Base-by-base conservation (phyloP, 2,113 vertebrate genomes). In the Conger conger region DNA sequence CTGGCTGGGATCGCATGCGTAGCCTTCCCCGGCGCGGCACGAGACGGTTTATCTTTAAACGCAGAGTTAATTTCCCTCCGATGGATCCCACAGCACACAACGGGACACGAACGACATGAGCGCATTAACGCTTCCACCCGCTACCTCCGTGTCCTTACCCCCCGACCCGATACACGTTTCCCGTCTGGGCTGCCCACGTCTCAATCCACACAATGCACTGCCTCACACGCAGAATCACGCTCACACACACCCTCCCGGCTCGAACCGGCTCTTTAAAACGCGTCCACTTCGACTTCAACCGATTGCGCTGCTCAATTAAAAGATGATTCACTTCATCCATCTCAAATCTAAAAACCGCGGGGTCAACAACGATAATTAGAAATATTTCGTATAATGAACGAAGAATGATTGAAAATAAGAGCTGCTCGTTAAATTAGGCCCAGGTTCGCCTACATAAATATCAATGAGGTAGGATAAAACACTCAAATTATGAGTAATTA, bases 51-150 rank as follows among this genome's bases (percentile, higher is more conserved):
- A 27, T 76, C 63, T 83, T 83, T 83, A 81, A 86, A 89, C 79
- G 86, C 78, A 81, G 78, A 83, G 63, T 40, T 85, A 85, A 81
- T 78, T 83, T 63, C 80, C 84, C 53, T 40, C 40, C 27, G 76
- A 37, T 79, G 73, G 35, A 42, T 40, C 53, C 38, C 36, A 68
- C 38, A 30, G 33, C 30, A 76, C 53, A 45, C 15, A 79, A 79
- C 6, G 77, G 38, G 36, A 79, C 68, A 42, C 11, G 37, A 20
- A 79, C 13, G 77, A 79, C 77, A 79, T 20, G 27, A 37, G 16
- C 17, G 54, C 35, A 78, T 36, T 38, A 37, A 30, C 9, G 77
- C 23, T 27, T 18, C 7, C 36, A 4, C 77, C 20, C 54, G 54
- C 54, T 57, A 18, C 3, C 54, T 1, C 54, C 54, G 8, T 53